These are phyloP conservation scores for Poeciliopsis occidentalis DNA, from an alignment of 2,113 vertebrate species.

Conservation along the genomic window DNA sequence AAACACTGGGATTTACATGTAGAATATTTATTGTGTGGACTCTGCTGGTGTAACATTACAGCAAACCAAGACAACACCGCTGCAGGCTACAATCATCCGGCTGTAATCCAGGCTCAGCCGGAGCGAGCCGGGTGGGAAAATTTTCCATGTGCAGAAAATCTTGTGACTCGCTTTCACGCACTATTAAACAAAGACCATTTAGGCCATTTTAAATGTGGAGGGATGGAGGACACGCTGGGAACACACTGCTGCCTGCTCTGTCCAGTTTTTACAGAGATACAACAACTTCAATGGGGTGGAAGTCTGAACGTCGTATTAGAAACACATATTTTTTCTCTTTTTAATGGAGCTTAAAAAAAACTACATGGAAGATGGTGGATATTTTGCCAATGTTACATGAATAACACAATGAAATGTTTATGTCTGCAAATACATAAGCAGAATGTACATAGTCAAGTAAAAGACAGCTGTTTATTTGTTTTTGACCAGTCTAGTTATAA, in stretches of 20 bases:
- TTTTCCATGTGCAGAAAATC: slow-evolving; percentile 31
- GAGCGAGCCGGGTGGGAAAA: slow-evolving; percentile 21
- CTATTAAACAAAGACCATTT: slow-evolving; percentile 11
- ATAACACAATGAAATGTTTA: too few relatives aligned
- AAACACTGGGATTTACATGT: not conserved
- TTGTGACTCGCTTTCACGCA: slow-evolving; percentile 41
- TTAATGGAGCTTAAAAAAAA: too few relatives aligned
- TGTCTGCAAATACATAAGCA: too few relatives aligned
- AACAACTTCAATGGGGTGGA: not conserved
- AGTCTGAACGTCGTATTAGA: too few relatives aligned
- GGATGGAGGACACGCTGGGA: not conserved
- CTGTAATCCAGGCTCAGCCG: slow-evolving; percentile 36
- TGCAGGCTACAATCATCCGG: slow-evolving; percentile 20
- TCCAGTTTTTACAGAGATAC: not conserved
- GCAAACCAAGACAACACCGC: slow-evolving; percentile 7
- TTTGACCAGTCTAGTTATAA: too few relatives aligned
- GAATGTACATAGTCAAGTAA: too few relatives aligned
- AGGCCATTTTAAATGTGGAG: slow-evolving; percentile 8
- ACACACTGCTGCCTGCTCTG: not conserved
- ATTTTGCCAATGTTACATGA: too few relatives aligned
- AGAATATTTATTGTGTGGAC: not conserved
- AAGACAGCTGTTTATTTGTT: too few relatives aligned
- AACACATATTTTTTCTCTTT: too few relatives aligned
- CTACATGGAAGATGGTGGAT: too few relatives aligned
- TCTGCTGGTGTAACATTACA: slow-evolving; percentile 14